Conservation (phyloP, 2,888 invertebrate genomes). For the Volucella zonaria region DNA sequence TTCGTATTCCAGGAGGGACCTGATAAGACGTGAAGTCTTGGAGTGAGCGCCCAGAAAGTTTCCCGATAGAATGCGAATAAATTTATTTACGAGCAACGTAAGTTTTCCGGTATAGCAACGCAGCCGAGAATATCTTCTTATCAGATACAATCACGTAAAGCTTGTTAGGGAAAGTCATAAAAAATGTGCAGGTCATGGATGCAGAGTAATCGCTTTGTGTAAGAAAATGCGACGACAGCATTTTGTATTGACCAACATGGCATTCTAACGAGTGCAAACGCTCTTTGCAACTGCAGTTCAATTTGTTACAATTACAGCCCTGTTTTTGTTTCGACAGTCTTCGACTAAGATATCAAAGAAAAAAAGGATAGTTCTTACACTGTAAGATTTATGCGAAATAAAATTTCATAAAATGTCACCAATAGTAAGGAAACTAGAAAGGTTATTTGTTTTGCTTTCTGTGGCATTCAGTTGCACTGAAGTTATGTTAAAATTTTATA, state of each 20-base stretch:
- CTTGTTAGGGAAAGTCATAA: slow-evolving; percentile 35
- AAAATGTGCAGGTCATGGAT: slow-evolving; percentile 39
- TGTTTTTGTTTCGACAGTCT: background rate
- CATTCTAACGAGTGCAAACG: background rate
- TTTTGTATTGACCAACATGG: slow-evolving; percentile 48
- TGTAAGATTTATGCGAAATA: too few relatives aligned
- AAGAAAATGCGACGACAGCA: slow-evolving; percentile 10
- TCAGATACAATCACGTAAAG: slow-evolving; percentile 60
- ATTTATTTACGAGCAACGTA: slow-evolving; percentile 59
- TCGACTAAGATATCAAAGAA: background rate
- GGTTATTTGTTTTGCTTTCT: too few relatives aligned
- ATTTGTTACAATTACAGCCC: background rate
- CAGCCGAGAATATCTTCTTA: slow-evolving; percentile 28
- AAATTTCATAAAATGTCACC: too few relatives aligned
- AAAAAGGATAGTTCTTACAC: background rate
- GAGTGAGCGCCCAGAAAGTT: slow-evolving; percentile 33
- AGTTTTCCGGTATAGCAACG: slow-evolving; percentile 31
- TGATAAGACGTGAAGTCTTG: slow-evolving; percentile 52
- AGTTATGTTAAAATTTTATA: too few relatives aligned
- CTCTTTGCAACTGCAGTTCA: too few relatives aligned
- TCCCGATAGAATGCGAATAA: slow-evolving; percentile 60
- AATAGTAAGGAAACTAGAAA: too few relatives aligned
- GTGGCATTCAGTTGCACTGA: too few relatives aligned
- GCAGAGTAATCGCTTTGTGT: slow-evolving; percentile 35
- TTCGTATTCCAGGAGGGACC: slow-evolving; percentile 57